Evolutionary conservation across 2,888 invertebrate genomes (phyloP).

Genomic region (Odontocolon sp.): DNA sequence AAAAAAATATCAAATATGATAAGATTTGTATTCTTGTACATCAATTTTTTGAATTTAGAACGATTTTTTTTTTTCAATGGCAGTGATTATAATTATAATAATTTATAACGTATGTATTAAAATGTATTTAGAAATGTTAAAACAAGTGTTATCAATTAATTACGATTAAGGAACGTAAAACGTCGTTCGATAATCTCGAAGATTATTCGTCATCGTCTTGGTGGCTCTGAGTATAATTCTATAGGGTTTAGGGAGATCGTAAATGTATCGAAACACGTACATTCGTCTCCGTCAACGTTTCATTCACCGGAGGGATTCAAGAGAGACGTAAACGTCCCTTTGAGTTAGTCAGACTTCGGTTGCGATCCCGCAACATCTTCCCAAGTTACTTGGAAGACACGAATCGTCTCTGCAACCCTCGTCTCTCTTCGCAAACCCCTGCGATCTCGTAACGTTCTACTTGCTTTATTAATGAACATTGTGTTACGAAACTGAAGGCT

Average conservation of each 20-base stretch:
- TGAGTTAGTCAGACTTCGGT: conserved; percentile 54
- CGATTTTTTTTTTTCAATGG: no score
- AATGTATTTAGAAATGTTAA: background rate
- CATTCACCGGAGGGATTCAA: conserved; percentile 45
- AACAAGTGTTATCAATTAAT: conserved; percentile 46
- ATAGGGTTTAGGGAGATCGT: background rate
- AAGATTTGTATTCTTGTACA: no score
- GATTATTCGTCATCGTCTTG: conserved; percentile 55
- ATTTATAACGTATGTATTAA: no score
- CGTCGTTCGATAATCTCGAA: conserved; percentile 51
- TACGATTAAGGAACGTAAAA: conserved; percentile 26
- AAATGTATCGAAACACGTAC: conserved; percentile 37
- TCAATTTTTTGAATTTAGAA: no score
- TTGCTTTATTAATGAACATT: conserved; percentile 55
- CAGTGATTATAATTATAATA: no score
- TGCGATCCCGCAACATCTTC: conserved; percentile 47
- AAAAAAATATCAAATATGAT: background rate
- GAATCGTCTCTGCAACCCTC: background rate
- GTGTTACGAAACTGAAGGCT: no score
- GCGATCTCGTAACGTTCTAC: conserved; percentile 38
- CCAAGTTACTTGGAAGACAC: conserved; percentile 40
- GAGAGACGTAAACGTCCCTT: conserved; percentile 54
- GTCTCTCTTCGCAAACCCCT: conserved; percentile 30
- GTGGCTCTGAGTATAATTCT: conserved; percentile 25
- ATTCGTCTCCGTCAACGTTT: conserved; percentile 49